Percentiles rank a stretch among this genome's conserved stretches.
Conservation (phyloP, 64 coral and sea anemone species). For the Porites lutea region DNA sequence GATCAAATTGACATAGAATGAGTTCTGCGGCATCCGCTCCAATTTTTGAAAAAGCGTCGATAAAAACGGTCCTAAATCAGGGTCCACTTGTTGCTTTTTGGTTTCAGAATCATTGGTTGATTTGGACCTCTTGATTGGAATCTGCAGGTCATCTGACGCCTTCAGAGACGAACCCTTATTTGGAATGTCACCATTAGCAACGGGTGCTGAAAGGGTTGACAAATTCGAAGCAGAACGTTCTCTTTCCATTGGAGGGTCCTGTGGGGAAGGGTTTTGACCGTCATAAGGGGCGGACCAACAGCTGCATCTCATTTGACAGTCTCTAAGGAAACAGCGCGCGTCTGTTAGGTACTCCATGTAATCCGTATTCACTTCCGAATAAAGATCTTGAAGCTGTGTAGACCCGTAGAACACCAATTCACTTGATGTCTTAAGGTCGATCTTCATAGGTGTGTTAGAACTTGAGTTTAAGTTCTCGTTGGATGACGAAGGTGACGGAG, state of each 20-base stretch:
- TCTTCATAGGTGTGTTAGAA: slow-evolving; percentile 66
- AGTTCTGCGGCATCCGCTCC: slow-evolving; percentile 93
- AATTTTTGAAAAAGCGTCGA: slow-evolving; percentile 90
- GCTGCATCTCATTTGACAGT: slow-evolving; percentile 76
- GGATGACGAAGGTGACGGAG: slow-evolving; percentile 57
- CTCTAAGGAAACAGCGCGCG: slow-evolving; percentile 70
- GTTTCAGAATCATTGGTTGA: slow-evolving; percentile 70
- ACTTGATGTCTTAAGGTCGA: slow-evolving; percentile 76
- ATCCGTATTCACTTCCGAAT: slow-evolving; percentile 65
- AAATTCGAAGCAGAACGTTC: slow-evolving; percentile 20
- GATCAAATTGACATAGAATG: slow-evolving; percentile 95
- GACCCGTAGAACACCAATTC: slow-evolving; percentile 87
- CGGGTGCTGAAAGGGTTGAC: background rate
- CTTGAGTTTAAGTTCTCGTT: slow-evolving; percentile 70
- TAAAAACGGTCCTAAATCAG: slow-evolving; percentile 80
- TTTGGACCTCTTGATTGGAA: slow-evolving; percentile 36
- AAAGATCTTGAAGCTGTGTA: slow-evolving; percentile 31
- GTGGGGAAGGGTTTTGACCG: slow-evolving; percentile 67
- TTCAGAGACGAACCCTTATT: slow-evolving; percentile 36
- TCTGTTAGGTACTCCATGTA: slow-evolving; percentile 93
- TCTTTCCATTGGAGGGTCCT: slow-evolving; percentile 26
- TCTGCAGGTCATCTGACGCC: background rate
- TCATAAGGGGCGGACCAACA: slow-evolving; percentile 93
- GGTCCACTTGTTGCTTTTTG: slow-evolving; percentile 18
- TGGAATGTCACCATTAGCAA: slow-evolving; percentile 71